Conservation (phyloP, 2,113 vertebrate genomes). For the Entomyzon cyanotis region DNA sequence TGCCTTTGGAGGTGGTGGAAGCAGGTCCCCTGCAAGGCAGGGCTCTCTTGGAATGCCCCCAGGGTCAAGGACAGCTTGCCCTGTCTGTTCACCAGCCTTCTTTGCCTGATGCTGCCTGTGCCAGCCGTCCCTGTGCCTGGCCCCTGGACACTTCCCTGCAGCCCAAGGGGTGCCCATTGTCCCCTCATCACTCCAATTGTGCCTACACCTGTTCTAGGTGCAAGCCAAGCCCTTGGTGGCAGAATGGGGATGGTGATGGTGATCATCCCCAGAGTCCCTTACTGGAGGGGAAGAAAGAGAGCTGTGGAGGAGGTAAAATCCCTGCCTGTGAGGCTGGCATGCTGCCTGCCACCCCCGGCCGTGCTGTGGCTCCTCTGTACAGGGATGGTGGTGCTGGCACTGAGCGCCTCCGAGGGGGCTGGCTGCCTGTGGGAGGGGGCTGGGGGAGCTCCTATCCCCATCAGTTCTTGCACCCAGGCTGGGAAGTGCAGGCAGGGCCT, state of each 20-base stretch:
- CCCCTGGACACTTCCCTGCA: not conserved
- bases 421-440: accelerated
- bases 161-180: not conserved
- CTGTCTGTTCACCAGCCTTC: not conserved
- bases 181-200: accelerated
- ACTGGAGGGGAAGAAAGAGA: not conserved
- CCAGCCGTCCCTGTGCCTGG: not conserved
- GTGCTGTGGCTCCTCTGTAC: not conserved
- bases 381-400: accelerated
- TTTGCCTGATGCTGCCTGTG: not conserved
- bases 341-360: not conserved
- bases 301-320: not conserved
- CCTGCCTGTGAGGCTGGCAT: not conserved
- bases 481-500: not conserved
- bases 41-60: not conserved
- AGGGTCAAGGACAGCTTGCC: not conserved
- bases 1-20: not conserved
- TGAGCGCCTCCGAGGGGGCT: not conserved
- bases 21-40: not conserved
- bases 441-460: accelerated
- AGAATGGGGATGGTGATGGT: accelerated
- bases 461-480: not conserved
- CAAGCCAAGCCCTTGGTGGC: not conserved
- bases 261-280: not conserved
- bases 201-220: not conserved